phyloP scores from a whole-genome alignment of 2,888 invertebrate genomes.

The Orchesellides sinensis region DNA sequence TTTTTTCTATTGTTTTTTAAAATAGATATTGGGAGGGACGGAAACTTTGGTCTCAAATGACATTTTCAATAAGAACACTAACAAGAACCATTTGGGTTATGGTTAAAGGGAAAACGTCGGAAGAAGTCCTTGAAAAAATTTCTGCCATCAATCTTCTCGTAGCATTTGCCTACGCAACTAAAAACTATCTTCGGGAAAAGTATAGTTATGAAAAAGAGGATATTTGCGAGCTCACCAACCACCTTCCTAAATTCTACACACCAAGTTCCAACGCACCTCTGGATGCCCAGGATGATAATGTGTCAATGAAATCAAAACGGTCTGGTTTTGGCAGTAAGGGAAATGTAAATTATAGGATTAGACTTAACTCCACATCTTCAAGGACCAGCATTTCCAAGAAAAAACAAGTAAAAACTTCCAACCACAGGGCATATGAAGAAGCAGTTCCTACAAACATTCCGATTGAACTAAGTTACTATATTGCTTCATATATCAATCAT shows the following conservation, averaged over 20 bases:
- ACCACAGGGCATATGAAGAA: constrained; percentile 41
- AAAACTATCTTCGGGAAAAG: constrained; percentile 67
- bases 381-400: not conserved
- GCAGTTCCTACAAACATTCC: constrained; percentile 63
- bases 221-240: constrained; percentile 34
- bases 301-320: no score
- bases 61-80: constrained; percentile 55
- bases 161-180: constrained; percentile 67
- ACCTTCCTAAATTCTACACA: constrained; percentile 65
- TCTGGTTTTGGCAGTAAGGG: not conserved
- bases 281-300: constrained; percentile 11
- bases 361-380: not conserved
- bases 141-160: constrained; percentile 68
- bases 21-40: constrained; percentile 69
- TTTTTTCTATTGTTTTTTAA: no score
- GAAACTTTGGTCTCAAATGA: constrained; percentile 64
- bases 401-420: not conserved
- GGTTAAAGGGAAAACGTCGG: constrained; percentile 51
- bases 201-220: constrained; percentile 66
- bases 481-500: constrained; percentile 64
- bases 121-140: constrained; percentile 61
- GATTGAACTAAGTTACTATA: constrained; percentile 55
- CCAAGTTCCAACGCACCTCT: constrained; percentile 60
- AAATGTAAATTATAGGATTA: not conserved
- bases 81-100: constrained; percentile 67